These are phyloP conservation scores for Dolichopus griseipennis DNA, from an alignment of 2,888 invertebrate species.

Conservation along the genomic window DNA sequence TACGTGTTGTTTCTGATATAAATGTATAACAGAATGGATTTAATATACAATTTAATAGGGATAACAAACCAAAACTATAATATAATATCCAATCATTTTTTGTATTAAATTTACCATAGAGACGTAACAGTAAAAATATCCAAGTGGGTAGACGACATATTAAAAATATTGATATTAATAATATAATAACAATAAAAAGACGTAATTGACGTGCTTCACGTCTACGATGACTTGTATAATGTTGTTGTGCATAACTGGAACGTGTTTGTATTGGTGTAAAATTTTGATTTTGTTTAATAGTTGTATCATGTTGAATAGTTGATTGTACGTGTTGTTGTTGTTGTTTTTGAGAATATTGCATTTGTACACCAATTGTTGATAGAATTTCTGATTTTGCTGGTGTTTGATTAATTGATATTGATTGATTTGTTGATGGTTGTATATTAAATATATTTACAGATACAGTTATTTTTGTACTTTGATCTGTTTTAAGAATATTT, in stretches of 20 bases:
- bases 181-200: constrained; percentile 50
- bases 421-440: not conserved
- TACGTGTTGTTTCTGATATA: constrained; percentile 44
- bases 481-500: no score
- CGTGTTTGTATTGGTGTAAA: not conserved
- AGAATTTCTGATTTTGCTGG: not conserved
- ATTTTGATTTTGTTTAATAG: not conserved
- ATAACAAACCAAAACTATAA: constrained; percentile 46
- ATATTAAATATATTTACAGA: not conserved
- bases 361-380: not conserved
- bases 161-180: constrained; percentile 48
- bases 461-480: not conserved
- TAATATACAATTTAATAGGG: constrained; percentile 47
- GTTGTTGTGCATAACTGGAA: no score
- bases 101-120: constrained; percentile 32
- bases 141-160: constrained; percentile 49
- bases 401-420: not conserved
- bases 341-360: not conserved
- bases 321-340: not conserved
- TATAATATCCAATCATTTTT: constrained; percentile 44
- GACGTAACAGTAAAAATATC: constrained; percentile 46
- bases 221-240: constrained; percentile 5
- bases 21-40: constrained; percentile 55
- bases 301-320: not conserved
- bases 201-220: constrained; percentile 46